These are phyloP conservation scores for Lasioglossum morio DNA, from an alignment of 2,888 invertebrate genomes.

Conservation along the genomic window DNA sequence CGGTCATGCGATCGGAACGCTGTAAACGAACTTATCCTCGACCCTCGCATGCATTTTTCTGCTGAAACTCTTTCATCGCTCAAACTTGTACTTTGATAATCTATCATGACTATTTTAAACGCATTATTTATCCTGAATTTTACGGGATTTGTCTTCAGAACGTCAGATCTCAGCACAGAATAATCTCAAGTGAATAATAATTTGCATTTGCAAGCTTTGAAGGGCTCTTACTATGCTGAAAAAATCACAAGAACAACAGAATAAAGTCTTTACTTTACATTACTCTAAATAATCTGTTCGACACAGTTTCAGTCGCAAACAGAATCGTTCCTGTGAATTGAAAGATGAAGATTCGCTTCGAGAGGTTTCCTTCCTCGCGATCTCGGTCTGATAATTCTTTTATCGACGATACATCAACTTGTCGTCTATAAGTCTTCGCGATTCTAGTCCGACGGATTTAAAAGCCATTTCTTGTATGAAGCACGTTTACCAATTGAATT, in stretches of 20 bases:
- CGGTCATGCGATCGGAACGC: not conserved
- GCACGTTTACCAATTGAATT: not conserved
- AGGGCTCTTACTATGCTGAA: no score
- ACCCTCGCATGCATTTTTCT: not conserved
- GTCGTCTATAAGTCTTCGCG: constrained; percentile 1
- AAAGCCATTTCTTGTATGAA: constrained; percentile 9
- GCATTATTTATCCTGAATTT: no score
- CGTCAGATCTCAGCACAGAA: no score
- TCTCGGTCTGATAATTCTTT: not conserved
- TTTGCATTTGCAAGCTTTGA: no score
- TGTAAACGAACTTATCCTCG: not conserved
- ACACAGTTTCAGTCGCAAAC: no score
- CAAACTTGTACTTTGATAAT: no score
- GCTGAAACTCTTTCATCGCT: not conserved
- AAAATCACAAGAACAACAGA: no score
- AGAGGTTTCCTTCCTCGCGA: not conserved
- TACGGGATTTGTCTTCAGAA: no score
- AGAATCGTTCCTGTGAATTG: not conserved
- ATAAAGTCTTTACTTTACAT: no score
- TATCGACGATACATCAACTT: not conserved
- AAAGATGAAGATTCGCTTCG: not conserved
- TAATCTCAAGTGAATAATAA: no score
- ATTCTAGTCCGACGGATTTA: constrained; percentile 2
- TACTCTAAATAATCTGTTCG: no score
- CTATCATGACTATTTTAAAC: no score